Conservation (phyloP, 2,113 vertebrate genomes). For the Isurus oxyrinchus region DNA sequence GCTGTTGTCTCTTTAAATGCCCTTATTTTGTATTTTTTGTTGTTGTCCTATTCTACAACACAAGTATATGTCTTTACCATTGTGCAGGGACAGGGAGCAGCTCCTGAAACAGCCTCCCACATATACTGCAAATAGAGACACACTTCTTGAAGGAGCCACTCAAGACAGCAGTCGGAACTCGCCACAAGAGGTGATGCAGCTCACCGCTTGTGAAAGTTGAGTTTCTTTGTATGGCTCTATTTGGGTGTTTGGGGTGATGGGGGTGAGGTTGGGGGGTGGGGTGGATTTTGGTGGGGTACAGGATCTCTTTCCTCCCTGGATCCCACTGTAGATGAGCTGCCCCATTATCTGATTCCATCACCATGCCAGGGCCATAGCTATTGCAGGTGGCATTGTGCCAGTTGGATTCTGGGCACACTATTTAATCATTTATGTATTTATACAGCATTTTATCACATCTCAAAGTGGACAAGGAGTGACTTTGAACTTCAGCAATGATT, state of each 20-base stretch:
- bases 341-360: neutral
- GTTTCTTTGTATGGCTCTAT: neutral
- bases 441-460: neutral
- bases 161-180: neutral
- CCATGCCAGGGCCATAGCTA: conserved; percentile 30
- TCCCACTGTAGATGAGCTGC: neutral
- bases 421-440: neutral
- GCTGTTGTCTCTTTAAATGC: neutral
- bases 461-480: neutral
- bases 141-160: neutral
- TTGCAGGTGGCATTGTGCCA: conserved; percentile 41
- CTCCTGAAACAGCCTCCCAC: neutral
- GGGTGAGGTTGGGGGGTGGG: conserved; percentile 43
- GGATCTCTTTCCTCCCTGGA: neutral
- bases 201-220: neutral
- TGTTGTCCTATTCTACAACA: neutral
- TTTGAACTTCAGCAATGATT: neutral
- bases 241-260: conserved; percentile 40
- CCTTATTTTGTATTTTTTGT: neutral
- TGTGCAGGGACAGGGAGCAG: neutral
- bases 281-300: neutral
- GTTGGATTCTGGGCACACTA: neutral
- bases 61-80: neutral
- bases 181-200: neutral
- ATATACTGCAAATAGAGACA: neutral